These are phyloP conservation scores for Mellilla xanthometata DNA, from an alignment of 2,888 invertebrate genomes.

Conservation along the genomic window DNA sequence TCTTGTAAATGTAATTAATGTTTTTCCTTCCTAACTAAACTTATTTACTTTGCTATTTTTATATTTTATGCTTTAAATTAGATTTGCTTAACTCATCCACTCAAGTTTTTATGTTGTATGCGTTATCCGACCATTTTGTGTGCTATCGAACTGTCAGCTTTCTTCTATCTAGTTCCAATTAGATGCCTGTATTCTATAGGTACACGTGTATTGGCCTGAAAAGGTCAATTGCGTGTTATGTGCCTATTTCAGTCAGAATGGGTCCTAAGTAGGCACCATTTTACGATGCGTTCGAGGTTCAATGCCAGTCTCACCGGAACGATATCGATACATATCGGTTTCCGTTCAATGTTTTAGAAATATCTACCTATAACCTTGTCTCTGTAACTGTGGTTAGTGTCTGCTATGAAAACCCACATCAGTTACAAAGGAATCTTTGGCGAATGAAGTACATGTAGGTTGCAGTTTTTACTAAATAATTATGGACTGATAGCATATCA, in stretches of 20 bases:
- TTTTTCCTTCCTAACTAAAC: too few species aligned
- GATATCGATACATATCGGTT: conserved; percentile 30
- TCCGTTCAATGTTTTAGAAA: conserved; percentile 10
- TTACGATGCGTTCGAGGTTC: conserved; percentile 36
- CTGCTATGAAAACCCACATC: background rate
- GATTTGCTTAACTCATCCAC: too few species aligned
- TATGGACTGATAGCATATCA: too few species aligned
- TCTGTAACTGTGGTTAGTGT: background rate
- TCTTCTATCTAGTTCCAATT: background rate
- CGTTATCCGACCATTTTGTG: too few species aligned
- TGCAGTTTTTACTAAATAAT: too few species aligned
- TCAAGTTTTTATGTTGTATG: too few species aligned
- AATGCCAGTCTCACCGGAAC: conserved; percentile 34
- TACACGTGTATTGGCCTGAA: conserved; percentile 17
- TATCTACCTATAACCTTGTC: conserved; percentile 4
- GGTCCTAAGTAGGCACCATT: conserved; percentile 33
- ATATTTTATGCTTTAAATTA: too few species aligned
- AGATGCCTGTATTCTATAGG: conserved; percentile 1
- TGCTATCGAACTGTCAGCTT: too few species aligned
- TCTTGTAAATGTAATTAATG: too few species aligned
- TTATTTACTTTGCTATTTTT: too few species aligned
- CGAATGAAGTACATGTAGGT: too few species aligned
- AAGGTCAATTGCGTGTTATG: conserved; percentile 36
- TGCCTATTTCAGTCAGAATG: conserved; percentile 33
- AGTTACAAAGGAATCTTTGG: background rate